Evolutionary conservation across 2,113 vertebrate species (phyloP).

Genomic region (Sturnira hondurensis): DNA sequence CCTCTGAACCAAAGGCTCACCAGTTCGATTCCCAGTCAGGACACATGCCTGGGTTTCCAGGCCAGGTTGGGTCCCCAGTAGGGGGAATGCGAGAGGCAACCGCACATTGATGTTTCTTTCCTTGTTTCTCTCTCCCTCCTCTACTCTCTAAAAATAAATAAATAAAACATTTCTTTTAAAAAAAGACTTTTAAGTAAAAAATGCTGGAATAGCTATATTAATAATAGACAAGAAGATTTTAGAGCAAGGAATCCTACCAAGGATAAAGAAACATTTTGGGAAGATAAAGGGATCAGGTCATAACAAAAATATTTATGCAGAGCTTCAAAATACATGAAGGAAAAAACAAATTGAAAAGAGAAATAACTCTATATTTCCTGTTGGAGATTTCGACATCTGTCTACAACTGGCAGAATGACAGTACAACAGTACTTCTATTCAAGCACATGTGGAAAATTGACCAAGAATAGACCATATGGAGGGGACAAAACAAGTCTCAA

Average conservation of each 20-base stretch:
- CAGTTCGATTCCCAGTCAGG: no score
- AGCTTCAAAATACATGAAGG: background rate
- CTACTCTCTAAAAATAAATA: no score
- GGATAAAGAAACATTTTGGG: background rate
- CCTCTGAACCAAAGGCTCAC: no score
- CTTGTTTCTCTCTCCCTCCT: no score
- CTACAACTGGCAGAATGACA: background rate
- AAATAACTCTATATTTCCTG: background rate
- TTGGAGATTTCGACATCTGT: background rate
- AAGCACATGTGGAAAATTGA: background rate
- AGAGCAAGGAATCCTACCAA: background rate
- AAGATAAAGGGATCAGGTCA: background rate
- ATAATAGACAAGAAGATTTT: background rate
- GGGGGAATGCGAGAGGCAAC: no score
- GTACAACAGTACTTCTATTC: background rate
- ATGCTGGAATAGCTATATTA: background rate
- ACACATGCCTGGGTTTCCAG: no score
- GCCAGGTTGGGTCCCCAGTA: no score
- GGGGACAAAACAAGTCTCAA: background rate
- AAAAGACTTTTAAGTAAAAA: background rate
- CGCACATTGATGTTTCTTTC: no score
- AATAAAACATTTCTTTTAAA: no score
- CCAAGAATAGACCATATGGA: background rate
- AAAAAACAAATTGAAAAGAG: background rate
- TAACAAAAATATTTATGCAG: background rate